A percentile compares a stretch with the other conserved stretches of the same genome.
Conservation (phyloP, 2,888 invertebrate genomes). For the Sepiola atlantica region DNA sequence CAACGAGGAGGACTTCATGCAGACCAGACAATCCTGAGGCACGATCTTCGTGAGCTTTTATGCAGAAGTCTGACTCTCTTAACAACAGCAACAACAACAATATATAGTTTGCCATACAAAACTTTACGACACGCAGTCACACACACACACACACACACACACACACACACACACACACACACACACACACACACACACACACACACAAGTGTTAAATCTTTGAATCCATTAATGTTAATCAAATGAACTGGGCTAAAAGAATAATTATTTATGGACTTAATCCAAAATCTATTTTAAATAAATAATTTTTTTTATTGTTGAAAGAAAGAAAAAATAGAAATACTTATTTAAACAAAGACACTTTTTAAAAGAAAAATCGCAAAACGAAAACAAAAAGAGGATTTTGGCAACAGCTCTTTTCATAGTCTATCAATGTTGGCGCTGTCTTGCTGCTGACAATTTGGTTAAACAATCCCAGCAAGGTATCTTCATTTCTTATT, state of each 20-base stretch:
- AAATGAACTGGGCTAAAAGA: neutral
- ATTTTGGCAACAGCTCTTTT: neutral
- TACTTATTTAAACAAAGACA: neutral
- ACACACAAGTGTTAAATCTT: neutral
- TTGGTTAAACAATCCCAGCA: neutral
- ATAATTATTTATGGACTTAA: neutral
- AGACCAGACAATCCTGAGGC: no score
- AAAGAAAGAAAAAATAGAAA: neutral
- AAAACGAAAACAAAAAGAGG: no score
- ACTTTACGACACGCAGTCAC: no score
- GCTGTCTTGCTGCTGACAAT: neutral
- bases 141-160: no score
- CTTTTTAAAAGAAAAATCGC: neutral
- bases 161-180: no score
- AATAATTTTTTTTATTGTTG: no score
- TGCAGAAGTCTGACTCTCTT: no score
- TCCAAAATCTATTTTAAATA: neutral
- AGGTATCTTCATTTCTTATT: neutral
- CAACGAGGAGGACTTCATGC: no score
- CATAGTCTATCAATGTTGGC: neutral
- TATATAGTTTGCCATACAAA: no score
- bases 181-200: no score
- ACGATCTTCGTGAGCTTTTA: no score
- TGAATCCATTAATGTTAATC: neutral
- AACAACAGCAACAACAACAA: no score